Evolutionary conservation across 2,888 invertebrate genomes (phyloP).

Genomic region (Julus scandinavius): DNA sequence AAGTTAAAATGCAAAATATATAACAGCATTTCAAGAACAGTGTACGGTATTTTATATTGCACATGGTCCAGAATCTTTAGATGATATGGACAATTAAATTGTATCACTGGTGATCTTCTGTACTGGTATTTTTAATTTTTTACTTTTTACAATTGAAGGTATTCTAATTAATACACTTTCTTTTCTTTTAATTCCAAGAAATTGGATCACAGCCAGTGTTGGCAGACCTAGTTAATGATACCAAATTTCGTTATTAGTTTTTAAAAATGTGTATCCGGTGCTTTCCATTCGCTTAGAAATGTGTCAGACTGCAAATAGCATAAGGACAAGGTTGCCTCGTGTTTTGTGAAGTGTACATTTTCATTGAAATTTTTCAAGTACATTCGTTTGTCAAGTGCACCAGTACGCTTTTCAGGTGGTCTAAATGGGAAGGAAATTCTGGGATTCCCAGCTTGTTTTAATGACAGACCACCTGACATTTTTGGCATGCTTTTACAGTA

Average conservation of each 20-base stretch:
- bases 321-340: background rate
- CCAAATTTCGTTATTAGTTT: background rate
- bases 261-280: background rate
- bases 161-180: background rate
- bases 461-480: background rate
- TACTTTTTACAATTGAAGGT: too few species aligned
- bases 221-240: background rate
- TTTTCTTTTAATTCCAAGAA: background rate
- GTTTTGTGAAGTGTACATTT: background rate
- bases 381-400: background rate
- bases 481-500: background rate
- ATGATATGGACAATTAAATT: too few species aligned
- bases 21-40: too few species aligned
- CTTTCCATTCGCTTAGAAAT: background rate
- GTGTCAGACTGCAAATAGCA: background rate
- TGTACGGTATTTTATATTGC: too few species aligned
- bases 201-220: background rate
- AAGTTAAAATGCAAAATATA: too few species aligned
- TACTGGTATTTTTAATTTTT: too few species aligned
- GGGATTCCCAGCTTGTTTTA: slow-evolving; percentile 12
- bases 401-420: background rate
- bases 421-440: background rate
- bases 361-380: background rate
- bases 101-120: too few species aligned
- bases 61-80: too few species aligned